Evolutionary conservation across 2,797 vertebrate genomes (phyloP).

Genomic region (Austrolebias charrua): DNA sequence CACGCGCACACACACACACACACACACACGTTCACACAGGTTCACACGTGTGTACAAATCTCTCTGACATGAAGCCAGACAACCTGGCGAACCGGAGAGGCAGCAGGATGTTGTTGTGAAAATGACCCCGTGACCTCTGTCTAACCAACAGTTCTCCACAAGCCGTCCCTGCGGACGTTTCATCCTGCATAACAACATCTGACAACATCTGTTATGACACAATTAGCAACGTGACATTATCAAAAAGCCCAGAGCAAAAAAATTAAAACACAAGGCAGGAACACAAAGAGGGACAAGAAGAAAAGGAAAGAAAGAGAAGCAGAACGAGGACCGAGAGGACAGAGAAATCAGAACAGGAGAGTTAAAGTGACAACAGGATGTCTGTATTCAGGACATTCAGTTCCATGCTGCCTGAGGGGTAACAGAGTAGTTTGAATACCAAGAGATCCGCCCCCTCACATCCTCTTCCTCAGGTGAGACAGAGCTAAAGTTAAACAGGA

Average conservation of each 20-base stretch:
- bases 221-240: slow-evolving; percentile 54
- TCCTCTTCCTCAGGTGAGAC: slow-evolving; percentile 20
- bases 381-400: slow-evolving; percentile 47
- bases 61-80: slow-evolving; percentile 29
- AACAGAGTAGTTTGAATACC: slow-evolving; percentile 64
- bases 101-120: slow-evolving; percentile 39
- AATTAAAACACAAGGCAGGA: background rate
- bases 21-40: background rate
- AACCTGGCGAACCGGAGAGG: slow-evolving; percentile 20
- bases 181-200: slow-evolving; percentile 38
- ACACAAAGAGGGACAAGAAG: slow-evolving; percentile 20
- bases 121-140: slow-evolving; percentile 45
- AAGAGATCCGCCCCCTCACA: slow-evolving; percentile 62
- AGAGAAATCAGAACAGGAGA: slow-evolving; percentile 23
- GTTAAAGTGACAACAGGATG: slow-evolving; percentile 63
- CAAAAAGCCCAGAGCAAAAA: slow-evolving; percentile 29
- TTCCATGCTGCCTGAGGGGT: slow-evolving; percentile 33
- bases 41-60: slow-evolving; percentile 4
- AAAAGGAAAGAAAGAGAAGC: slow-evolving; percentile 29
- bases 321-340: slow-evolving; percentile 18
- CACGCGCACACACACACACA: background rate
- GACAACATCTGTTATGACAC: slow-evolving; percentile 43
- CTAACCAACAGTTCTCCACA: slow-evolving; percentile 46
- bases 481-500: slow-evolving; percentile 12
- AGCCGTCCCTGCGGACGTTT: slow-evolving; percentile 33